phyloP scores from a whole-genome alignment of 2,888 invertebrate species.

The Vanessa cardui region DNA sequence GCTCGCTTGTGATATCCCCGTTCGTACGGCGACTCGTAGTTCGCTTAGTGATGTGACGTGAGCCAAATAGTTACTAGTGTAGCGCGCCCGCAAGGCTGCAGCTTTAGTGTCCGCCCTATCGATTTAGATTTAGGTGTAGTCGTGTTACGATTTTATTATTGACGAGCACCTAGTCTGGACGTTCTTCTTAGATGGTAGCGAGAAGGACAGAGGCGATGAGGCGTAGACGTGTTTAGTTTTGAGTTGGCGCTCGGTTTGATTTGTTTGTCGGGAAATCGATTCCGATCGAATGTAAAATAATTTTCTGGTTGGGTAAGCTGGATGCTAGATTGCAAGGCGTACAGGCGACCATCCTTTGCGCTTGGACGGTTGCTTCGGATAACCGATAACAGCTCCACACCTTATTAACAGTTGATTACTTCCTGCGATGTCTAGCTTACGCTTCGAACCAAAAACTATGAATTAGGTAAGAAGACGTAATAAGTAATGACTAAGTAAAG shows the following conservation, averaged over 20 bases:
- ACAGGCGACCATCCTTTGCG: conserved; percentile 6
- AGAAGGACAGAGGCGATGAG: conserved; percentile 19
- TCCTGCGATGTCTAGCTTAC: conserved; percentile 68
- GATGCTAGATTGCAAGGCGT: conserved; percentile 10
- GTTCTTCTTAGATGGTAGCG: conserved; percentile 42
- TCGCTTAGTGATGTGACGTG: conserved; percentile 60
- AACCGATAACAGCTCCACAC: conserved; percentile 27
- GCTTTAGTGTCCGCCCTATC: conserved; percentile 61
- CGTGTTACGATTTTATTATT: conserved; percentile 29
- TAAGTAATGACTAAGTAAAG: conserved; percentile 77
- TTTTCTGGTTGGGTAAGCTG: conserved; percentile 10
- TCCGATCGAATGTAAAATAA: conserved; percentile 16
- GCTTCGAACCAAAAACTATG: conserved; percentile 67
- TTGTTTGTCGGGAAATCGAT: conserved; percentile 29
- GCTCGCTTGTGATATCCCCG: conserved; percentile 42
- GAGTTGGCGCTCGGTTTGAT: conserved; percentile 33
- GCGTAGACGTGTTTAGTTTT: conserved; percentile 26
- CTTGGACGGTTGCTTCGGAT: conserved; percentile 30
- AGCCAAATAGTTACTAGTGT: conserved; percentile 67
- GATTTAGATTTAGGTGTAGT: conserved; percentile 48
- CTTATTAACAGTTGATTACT: conserved; percentile 51
- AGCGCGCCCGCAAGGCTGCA: conserved; percentile 69
- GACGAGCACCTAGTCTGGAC: conserved; percentile 37
- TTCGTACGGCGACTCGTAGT: conserved; percentile 36
- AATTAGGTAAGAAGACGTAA: conserved; percentile 76